Evolutionary conservation across 2,113 vertebrate species (phyloP).

Genomic region (Heptranchias perlo): DNA sequence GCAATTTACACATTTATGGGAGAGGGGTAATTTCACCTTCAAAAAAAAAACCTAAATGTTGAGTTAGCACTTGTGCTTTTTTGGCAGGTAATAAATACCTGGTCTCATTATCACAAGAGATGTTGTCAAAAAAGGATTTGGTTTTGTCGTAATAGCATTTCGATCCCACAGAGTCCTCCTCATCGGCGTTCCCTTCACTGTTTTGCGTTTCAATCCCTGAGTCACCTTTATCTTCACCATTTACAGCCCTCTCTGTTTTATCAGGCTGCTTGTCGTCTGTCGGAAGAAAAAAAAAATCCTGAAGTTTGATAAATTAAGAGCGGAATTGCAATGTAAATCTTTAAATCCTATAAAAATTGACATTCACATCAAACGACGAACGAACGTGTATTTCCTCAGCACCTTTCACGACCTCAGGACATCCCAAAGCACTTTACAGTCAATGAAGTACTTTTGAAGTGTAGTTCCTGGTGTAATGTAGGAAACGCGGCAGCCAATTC

Average conservation of each 20-base stretch:
- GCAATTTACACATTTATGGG: not conserved
- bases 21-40: not conserved
- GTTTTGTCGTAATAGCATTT: constrained; percentile 95
- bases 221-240: constrained; percentile 87
- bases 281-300: constrained; percentile 36
- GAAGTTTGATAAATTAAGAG: not conserved
- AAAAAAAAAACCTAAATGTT: not conserved
- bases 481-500: too few species aligned
- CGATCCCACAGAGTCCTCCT: constrained; percentile 76
- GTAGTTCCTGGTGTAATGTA: too few species aligned
- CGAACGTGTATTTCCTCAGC: not conserved
- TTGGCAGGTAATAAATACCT: constrained; percentile 67
- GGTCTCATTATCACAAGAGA: constrained; percentile 79
- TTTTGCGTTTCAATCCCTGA: constrained; percentile 75
- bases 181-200: constrained; percentile 76
- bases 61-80: not conserved
- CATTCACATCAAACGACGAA: not conserved
- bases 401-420: not conserved
- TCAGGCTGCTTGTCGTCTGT: constrained; percentile 78
- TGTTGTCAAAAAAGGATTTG: constrained; percentile 98
- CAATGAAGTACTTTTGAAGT: too few species aligned
- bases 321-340: not conserved
- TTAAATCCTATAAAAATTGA: not conserved
- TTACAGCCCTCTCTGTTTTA: constrained; percentile 75
- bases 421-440: not conserved